Evolutionary conservation across 1,140 invertebrate genomes (phyloP).

Genomic region (Heterodera carotae): DNA sequence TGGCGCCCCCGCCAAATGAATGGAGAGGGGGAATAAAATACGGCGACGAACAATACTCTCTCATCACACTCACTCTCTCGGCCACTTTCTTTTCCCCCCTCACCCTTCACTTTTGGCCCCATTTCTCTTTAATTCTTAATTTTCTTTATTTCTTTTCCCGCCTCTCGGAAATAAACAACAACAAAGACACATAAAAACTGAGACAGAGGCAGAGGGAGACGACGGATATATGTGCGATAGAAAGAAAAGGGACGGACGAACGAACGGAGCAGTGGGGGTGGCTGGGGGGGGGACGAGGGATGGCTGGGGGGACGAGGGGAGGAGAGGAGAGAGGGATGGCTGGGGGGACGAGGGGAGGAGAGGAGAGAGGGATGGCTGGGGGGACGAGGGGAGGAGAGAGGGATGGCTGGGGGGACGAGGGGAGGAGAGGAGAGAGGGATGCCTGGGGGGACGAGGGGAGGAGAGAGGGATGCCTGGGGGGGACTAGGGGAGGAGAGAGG

Average conservation of each 20-base stretch:
- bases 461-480: background rate
- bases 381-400: background rate
- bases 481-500: no score
- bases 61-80: no score
- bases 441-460: no score
- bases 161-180: background rate
- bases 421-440: background rate
- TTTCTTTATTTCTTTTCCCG: constrained; percentile 5
- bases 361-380: background rate
- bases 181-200: constrained; percentile 9
- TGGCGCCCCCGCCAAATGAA: background rate
- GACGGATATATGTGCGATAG: no score
- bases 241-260: background rate
- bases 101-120: background rate
- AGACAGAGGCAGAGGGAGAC: background rate
- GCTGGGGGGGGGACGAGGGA: constrained; percentile 3
- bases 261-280: no score
- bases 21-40: background rate
- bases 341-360: background rate
- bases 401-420: background rate
- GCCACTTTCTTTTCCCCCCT: background rate
- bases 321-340: background rate
- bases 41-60: background rate
- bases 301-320: background rate
- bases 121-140: constrained; percentile 2